Conservation (phyloP, 2,797 vertebrate species). For the Thamnophis elegans region DNA sequence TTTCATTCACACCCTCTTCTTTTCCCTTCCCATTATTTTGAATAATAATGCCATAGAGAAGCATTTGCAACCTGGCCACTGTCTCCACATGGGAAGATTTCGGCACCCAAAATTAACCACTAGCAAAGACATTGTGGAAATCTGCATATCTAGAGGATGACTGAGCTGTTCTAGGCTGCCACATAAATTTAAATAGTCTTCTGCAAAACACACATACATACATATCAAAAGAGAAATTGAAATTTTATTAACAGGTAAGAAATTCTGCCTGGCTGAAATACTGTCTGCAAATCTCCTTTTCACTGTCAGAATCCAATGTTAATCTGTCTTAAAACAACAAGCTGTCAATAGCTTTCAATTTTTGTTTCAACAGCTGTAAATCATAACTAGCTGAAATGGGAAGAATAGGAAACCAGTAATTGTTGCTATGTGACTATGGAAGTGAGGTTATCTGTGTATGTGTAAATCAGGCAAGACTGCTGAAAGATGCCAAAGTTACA, state of each 20-base stretch:
- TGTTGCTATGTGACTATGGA: constrained; percentile 2
- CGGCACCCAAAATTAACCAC: neutral
- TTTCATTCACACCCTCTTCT: neutral
- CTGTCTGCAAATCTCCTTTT: constrained; percentile 35
- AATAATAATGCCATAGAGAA: neutral
- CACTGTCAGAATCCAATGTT: constrained; percentile 44
- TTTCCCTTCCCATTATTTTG: neutral
- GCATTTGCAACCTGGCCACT: neutral
- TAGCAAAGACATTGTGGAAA: neutral
- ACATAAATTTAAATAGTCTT: neutral
- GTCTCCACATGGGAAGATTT: neutral
- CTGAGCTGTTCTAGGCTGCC: neutral
- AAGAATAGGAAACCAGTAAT: neutral
- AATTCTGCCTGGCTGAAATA: neutral
- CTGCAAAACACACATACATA: neutral
- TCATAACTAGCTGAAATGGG: neutral
- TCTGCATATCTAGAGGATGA: neutral
- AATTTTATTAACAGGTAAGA: too few relatives aligned
- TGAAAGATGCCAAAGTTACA: constrained; percentile 40
- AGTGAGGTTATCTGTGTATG: neutral
- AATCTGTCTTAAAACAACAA: constrained; percentile 6
- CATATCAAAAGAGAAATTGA: neutral
- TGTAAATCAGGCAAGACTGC: constrained; percentile 35
- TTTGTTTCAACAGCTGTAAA: neutral
- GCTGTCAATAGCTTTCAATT: neutral